Percentiles rank a stretch among this genome's conserved stretches.
Conservation (phyloP, 2,888 invertebrate genomes). For the Lycaena phlaeas region DNA sequence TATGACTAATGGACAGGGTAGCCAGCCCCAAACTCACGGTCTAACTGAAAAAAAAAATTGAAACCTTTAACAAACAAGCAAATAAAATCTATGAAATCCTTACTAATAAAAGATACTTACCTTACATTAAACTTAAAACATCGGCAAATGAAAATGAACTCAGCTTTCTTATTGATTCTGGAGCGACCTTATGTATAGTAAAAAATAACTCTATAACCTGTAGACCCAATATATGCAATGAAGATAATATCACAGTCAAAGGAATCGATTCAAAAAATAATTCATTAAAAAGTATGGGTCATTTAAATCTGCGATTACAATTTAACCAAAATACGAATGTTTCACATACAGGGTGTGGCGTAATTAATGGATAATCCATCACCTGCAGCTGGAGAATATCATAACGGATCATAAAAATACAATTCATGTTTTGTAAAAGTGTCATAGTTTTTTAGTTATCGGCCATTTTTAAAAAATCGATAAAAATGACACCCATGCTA, state of each 20-base stretch:
- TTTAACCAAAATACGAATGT: not conserved
- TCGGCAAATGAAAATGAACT: constrained; percentile 5
- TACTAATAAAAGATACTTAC: constrained; percentile 8
- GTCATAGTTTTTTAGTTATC: no score
- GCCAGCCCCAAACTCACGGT: not conserved
- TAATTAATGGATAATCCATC: no score
- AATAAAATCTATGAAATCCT: constrained; percentile 3
- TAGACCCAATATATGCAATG: no score
- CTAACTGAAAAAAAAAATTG: not conserved
- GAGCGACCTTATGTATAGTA: constrained; percentile 1
- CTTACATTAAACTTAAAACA: constrained; percentile 6
- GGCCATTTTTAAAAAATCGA: no score
- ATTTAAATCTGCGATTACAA: not conserved
- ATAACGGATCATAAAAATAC: no score
- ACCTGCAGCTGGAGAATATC: no score
- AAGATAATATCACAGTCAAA: constrained; percentile 7
- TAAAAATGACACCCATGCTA: no score
- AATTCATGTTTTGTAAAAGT: no score
- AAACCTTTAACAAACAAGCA: not conserved
- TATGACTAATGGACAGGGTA: not conserved
- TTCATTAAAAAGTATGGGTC: not conserved
- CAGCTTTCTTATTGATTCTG: constrained; percentile 8
- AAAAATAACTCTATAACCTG: not conserved
- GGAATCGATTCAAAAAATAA: constrained; percentile 10
- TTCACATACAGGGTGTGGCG: no score